phyloP scores from a whole-genome alignment of 1,140 invertebrate species.

The Monochamus saltuarius region DNA sequence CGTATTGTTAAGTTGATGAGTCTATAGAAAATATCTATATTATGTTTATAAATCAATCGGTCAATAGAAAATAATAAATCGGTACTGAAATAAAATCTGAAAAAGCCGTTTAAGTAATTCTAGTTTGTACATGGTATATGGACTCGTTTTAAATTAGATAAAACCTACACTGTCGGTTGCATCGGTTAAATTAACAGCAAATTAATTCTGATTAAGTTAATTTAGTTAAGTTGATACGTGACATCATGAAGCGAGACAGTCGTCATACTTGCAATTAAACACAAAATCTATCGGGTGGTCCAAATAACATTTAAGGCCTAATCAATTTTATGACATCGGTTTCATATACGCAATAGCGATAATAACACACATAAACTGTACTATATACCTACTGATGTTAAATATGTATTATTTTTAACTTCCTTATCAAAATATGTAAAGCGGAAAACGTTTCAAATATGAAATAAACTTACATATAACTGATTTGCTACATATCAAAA shows the following conservation, averaged over 20 bases:
- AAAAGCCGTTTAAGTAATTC: constrained; percentile 10
- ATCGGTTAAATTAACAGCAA: constrained; percentile 43
- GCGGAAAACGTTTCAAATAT: no score
- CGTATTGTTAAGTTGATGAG: no score
- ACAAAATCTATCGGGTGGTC: constrained; percentile 14
- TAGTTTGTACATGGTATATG: constrained; percentile 8
- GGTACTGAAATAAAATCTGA: neutral
- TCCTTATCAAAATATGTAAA: no score
- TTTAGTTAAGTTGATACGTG: constrained; percentile 43
- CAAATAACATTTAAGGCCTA: neutral
- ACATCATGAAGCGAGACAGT: constrained; percentile 34
- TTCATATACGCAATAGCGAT: no score
- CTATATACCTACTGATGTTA: no score
- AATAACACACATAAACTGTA: no score
- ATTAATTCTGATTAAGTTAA: constrained; percentile 49
- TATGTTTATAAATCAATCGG: no score
- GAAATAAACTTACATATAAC: no score
- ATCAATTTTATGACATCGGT: no score
- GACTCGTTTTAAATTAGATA: constrained; percentile 34
- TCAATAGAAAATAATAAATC: neutral
- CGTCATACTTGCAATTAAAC: constrained; percentile 37
- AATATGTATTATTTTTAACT: no score
- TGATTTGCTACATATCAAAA: no score
- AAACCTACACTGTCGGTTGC: constrained; percentile 37
- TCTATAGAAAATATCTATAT: no score